Conservation (phyloP, 2,888 invertebrate genomes). For the Agonopterix subpropinquella region DNA sequence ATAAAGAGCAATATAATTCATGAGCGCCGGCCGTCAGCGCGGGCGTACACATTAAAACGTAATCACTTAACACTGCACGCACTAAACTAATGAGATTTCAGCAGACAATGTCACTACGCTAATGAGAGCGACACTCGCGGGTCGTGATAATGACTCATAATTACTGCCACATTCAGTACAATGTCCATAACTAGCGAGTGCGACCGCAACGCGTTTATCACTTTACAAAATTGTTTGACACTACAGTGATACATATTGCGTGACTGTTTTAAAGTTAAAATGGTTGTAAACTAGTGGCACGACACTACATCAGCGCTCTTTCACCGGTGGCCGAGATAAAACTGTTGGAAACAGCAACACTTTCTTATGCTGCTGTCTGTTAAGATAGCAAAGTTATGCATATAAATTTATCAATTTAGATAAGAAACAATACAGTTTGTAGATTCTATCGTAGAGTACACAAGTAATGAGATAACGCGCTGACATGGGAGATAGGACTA, state of each 20-base stretch:
- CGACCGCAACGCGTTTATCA: slow-evolving; percentile 20
- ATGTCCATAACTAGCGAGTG: slow-evolving; percentile 23
- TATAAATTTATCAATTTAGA: slow-evolving; percentile 69
- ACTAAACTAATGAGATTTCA: slow-evolving; percentile 70
- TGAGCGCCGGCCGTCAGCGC: slow-evolving; percentile 36
- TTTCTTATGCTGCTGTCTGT: slow-evolving; percentile 56
- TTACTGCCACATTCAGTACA: slow-evolving; percentile 52
- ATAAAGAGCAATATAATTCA: slow-evolving; percentile 45
- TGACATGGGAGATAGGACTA: slow-evolving; percentile 1
- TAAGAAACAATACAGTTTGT: slow-evolving; percentile 54
- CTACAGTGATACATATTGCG: slow-evolving; percentile 9
- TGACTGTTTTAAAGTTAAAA: neutral
- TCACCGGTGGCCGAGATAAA: slow-evolving; percentile 47
- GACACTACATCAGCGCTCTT: slow-evolving; percentile 34
- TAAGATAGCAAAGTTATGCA: slow-evolving; percentile 57
- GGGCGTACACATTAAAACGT: slow-evolving; percentile 57
- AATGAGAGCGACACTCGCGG: slow-evolving; percentile 58
- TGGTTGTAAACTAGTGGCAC: too few relatives aligned
- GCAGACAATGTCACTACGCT: slow-evolving; percentile 49
- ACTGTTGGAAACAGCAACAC: slow-evolving; percentile 51
- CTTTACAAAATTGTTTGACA: slow-evolving; percentile 26
- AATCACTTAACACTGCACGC: slow-evolving; percentile 69
- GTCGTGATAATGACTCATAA: slow-evolving; percentile 59
- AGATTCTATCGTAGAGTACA: slow-evolving; percentile 53
- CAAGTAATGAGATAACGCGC: slow-evolving; percentile 35